Evolutionary conservation across 2,888 invertebrate species (phyloP).

Genomic region (Eupsilia transversa): DNA sequence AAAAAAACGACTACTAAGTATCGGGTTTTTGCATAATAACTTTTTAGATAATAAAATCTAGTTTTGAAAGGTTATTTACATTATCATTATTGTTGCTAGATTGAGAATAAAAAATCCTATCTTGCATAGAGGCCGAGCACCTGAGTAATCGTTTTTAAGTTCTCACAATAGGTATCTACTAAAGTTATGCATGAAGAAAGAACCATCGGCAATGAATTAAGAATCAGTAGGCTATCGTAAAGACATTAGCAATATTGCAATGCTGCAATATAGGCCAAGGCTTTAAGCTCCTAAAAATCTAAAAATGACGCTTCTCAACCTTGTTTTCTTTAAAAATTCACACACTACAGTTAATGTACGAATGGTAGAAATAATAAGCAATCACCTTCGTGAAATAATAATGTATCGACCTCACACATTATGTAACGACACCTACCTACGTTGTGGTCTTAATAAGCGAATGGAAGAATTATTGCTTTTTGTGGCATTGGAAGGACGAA

Average conservation of each 20-base stretch:
- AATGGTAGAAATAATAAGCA: slow-evolving; percentile 62
- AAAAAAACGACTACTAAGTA: background rate
- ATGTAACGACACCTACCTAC: slow-evolving; percentile 74
- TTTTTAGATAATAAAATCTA: slow-evolving; percentile 27
- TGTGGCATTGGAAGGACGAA: slow-evolving; percentile 70
- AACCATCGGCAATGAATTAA: slow-evolving; percentile 24
- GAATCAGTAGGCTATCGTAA: slow-evolving; percentile 32
- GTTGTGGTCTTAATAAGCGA: slow-evolving; percentile 62
- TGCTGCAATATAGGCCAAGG: slow-evolving; percentile 39
- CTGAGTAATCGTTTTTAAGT: slow-evolving; percentile 4
- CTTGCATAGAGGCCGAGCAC: background rate
- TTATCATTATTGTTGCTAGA: background rate
- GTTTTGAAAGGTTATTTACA: slow-evolving; percentile 12
- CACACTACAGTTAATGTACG: slow-evolving; percentile 59
- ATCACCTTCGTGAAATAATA: slow-evolving; percentile 67
- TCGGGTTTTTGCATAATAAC: slow-evolving; percentile 22
- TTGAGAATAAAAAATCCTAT: background rate
- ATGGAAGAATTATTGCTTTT: slow-evolving; percentile 72
- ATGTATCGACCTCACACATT: slow-evolving; percentile 71
- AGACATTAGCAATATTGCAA: slow-evolving; percentile 36
- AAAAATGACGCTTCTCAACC: slow-evolving; percentile 45
- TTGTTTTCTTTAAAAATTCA: slow-evolving; percentile 54
- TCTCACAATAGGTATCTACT: slow-evolving; percentile 2
- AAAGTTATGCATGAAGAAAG: slow-evolving; percentile 10
- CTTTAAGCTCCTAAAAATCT: slow-evolving; percentile 32